These are phyloP conservation scores for Sebastes steindachneri DNA, from an alignment of 2,797 vertebrate species.

Conservation along the genomic window DNA sequence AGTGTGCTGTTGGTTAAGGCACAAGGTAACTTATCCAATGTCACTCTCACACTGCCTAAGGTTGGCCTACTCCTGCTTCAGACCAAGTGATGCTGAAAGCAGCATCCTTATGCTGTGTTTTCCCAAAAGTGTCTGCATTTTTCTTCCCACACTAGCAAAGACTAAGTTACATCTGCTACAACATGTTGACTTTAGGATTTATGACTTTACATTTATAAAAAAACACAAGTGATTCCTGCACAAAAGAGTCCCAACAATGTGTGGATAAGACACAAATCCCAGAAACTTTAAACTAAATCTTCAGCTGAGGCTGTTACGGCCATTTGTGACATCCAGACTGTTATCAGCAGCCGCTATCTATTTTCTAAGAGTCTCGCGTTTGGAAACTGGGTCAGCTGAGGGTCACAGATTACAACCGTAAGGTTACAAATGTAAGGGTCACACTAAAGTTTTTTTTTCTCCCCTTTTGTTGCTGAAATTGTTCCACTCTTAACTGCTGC, in stretches of 20 bases:
- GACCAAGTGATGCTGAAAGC: background rate
- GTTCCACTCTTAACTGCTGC: background rate
- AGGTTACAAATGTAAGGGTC: constrained; percentile 26
- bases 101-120: background rate
- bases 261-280: background rate
- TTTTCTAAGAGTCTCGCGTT: constrained; percentile 26
- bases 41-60: too few species aligned
- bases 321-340: constrained; percentile 25
- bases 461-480: constrained; percentile 12
- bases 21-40: too few species aligned
- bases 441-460: background rate
- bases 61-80: too few species aligned
- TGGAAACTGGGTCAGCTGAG: constrained; percentile 50
- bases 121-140: background rate
- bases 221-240: background rate
- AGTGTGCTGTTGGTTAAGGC: too few species aligned
- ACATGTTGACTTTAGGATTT: background rate
- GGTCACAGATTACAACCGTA: constrained; percentile 52
- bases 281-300: background rate
- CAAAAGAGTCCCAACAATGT: background rate
- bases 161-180: background rate
- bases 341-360: constrained; percentile 52
- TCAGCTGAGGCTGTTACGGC: background rate
- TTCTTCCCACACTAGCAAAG: background rate
- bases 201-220: background rate